Conservation (phyloP, 2,888 invertebrate species). For the Papilio gigon region DNA sequence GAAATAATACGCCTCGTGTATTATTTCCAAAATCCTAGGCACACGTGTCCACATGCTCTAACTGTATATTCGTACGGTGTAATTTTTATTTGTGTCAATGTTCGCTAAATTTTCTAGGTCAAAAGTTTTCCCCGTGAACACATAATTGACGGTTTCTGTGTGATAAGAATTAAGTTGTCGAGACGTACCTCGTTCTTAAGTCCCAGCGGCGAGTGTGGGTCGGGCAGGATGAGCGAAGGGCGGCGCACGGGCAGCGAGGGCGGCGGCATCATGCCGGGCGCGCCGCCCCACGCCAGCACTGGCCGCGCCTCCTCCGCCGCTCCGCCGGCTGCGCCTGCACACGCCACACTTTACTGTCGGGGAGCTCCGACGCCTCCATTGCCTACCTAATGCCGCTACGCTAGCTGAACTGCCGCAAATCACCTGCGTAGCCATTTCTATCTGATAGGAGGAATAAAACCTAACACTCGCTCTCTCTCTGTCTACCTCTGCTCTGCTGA, state of each 20-base stretch:
- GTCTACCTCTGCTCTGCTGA: slow-evolving; percentile 27
- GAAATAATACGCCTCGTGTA: too few relatives aligned
- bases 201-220: slow-evolving; percentile 80
- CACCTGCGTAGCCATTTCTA: slow-evolving; percentile 30
- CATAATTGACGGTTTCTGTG: slow-evolving; percentile 3
- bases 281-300: slow-evolving; percentile 73
- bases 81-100: neutral
- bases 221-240: slow-evolving; percentile 83
- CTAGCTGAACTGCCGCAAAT: slow-evolving; percentile 25
- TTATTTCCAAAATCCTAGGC: too few relatives aligned
- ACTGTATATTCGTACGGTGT: too few relatives aligned
- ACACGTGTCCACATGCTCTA: neutral
- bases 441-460: slow-evolving; percentile 40
- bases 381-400: slow-evolving; percentile 39
- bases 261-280: slow-evolving; percentile 87
- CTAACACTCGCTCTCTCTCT: neutral
- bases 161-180: neutral
- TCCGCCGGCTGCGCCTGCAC: slow-evolving; percentile 44
- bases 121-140: neutral
- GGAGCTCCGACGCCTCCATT: neutral
- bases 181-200: slow-evolving; percentile 81
- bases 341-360: slow-evolving; percentile 9
- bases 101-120: neutral
- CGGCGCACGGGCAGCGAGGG: slow-evolving; percentile 86
- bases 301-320: slow-evolving; percentile 64